Percentiles rank a stretch among this genome's conserved stretches.
These are phyloP conservation scores for Nomada goodeniana DNA, from an alignment of 2,888 invertebrate species.

Conservation along the genomic window DNA sequence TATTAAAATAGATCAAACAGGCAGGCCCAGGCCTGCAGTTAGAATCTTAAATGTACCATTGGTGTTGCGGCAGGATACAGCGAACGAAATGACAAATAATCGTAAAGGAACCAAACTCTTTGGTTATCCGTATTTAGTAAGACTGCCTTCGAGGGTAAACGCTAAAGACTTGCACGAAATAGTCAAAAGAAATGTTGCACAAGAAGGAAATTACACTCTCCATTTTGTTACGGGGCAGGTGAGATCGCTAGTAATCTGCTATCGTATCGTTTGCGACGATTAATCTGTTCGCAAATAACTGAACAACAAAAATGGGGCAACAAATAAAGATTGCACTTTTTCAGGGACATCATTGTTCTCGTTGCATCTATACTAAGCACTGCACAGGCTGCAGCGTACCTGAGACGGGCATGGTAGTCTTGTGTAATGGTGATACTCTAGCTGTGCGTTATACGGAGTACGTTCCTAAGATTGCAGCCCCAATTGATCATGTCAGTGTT, in stretches of 20 bases:
- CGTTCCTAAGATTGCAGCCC: slow-evolving; percentile 81
- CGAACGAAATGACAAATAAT: slow-evolving; percentile 84
- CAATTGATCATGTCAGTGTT: slow-evolving; percentile 85
- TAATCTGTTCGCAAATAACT: not conserved
- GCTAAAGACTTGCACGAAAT: slow-evolving; percentile 85
- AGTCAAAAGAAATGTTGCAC: slow-evolving; percentile 84
- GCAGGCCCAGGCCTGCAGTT: slow-evolving; percentile 78
- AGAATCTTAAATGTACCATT: slow-evolving; percentile 86
- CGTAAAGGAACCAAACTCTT: slow-evolving; percentile 84
- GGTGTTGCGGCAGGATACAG: slow-evolving; percentile 85
- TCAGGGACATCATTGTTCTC: slow-evolving; percentile 87
- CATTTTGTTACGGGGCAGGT: slow-evolving; percentile 87
- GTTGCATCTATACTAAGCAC: slow-evolving; percentile 86
- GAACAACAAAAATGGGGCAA: slow-evolving; percentile 3
- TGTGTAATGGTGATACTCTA: slow-evolving; percentile 86
- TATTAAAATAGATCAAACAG: slow-evolving; percentile 81
- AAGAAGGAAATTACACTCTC: slow-evolving; percentile 84
- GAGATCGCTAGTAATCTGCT: slow-evolving; percentile 43
- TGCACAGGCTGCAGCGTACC: slow-evolving; percentile 87
- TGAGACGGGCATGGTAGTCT: slow-evolving; percentile 83
- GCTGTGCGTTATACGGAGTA: slow-evolving; percentile 84
- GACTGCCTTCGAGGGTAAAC: slow-evolving; percentile 85
- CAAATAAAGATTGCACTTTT: slow-evolving; percentile 28
- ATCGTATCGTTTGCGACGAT: slow-evolving; percentile 4
- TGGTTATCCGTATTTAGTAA: slow-evolving; percentile 86